phyloP scores from a whole-genome alignment of 1,140 invertebrate species.

The Diabrotica virgifera region DNA sequence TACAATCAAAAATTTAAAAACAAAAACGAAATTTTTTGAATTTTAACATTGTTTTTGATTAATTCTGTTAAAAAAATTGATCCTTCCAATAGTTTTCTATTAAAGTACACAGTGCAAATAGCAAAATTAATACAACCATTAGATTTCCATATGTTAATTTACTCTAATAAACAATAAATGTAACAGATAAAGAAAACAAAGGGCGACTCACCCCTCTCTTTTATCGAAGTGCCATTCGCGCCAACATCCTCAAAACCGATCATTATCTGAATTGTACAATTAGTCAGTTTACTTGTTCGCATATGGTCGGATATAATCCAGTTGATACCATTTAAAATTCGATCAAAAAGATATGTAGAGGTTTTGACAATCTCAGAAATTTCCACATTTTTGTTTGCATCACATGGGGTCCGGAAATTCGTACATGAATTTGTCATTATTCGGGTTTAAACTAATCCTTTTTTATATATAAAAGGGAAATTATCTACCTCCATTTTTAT shows the following conservation, averaged over 20 bases:
- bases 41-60: too few species aligned
- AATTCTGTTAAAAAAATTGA: too few species aligned
- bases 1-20: too few species aligned
- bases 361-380: neutral
- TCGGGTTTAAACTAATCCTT: neutral
- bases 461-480: neutral
- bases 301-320: constrained; percentile 9
- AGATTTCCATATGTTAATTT: too few species aligned
- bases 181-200: constrained; percentile 10
- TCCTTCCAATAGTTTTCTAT: too few species aligned
- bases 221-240: neutral
- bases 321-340: constrained; percentile 10
- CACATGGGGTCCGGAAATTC: too few species aligned
- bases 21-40: too few species aligned
- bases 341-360: constrained; percentile 6
- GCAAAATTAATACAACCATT: too few species aligned
- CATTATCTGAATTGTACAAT: constrained; percentile 18
- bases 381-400: neutral
- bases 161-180: too few species aligned
- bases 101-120: too few species aligned
- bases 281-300: constrained; percentile 17
- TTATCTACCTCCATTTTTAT: neutral
- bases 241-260: constrained; percentile 6
- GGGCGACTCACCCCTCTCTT: neutral
- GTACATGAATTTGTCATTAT: neutral